These are phyloP conservation scores for Leptura quadrifasciata DNA, from an alignment of 2,888 invertebrate species.

Conservation along the genomic window DNA sequence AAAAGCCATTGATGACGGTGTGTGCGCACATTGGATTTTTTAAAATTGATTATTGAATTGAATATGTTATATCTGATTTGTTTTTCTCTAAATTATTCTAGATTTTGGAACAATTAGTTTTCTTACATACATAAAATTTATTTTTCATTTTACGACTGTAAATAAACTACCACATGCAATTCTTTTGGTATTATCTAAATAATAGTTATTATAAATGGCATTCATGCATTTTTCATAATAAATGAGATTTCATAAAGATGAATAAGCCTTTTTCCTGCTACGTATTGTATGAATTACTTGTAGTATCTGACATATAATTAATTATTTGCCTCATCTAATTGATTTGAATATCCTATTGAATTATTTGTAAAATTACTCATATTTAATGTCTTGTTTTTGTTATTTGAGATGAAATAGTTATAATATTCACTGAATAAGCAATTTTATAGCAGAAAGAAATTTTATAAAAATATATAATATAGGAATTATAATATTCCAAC, in stretches of 20 bases:
- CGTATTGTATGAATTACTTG: background rate
- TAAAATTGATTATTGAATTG: no score
- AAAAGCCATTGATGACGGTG: no score
- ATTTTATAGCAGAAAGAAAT: no score
- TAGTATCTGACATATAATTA: background rate
- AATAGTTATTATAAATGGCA: no score
- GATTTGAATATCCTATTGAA: slow-evolving; percentile 1
- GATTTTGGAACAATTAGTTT: background rate
- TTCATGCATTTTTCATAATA: background rate
- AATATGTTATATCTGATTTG: background rate
- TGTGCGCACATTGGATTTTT: no score
- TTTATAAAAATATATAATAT: no score
- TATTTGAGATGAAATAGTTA: background rate
- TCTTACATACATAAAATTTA: background rate
- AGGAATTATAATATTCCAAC: no score
- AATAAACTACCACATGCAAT: background rate
- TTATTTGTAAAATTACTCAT: background rate
- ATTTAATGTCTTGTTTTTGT: background rate
- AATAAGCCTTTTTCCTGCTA: background rate
- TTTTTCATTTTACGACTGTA: no score
- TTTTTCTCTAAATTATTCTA: background rate
- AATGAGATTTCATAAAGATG: background rate
- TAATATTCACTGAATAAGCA: no score
- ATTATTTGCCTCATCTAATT: background rate
- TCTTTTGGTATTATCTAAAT: background rate